Evolutionary conservation across 1,140 invertebrate genomes (phyloP).

Genomic region (Zaprionus africanus): DNA sequence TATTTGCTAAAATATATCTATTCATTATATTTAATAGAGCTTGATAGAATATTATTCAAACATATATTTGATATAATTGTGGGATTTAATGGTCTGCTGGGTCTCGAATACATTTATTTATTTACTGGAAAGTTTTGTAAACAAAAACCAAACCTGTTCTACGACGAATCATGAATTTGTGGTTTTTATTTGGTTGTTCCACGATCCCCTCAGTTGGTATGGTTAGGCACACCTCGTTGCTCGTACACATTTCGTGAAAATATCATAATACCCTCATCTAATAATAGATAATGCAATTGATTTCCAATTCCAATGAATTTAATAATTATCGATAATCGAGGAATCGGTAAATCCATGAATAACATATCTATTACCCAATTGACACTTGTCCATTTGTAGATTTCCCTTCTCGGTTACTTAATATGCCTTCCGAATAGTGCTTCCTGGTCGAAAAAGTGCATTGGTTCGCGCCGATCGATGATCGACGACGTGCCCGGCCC

Average conservation of each 20-base stretch:
- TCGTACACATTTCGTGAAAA: background rate
- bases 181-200: too few species aligned
- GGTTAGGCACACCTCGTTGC: background rate
- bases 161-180: too few species aligned
- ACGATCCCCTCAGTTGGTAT: background rate
- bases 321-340: background rate
- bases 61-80: constrained; percentile 5
- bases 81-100: constrained; percentile 2
- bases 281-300: background rate
- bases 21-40: constrained; percentile 9
- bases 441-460: constrained; percentile 33
- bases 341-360: constrained; percentile 13
- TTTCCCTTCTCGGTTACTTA: constrained; percentile 29
- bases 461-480: background rate
- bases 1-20: background rate
- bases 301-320: background rate
- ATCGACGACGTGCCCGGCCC: constrained; percentile 18
- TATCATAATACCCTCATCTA: background rate
- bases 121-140: background rate
- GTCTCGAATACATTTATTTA: background rate
- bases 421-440: constrained; percentile 38
- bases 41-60: background rate
- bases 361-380: constrained; percentile 10
- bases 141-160: background rate
- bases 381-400: background rate